Evolutionary conservation across 1,140 invertebrate species (phyloP).

Genomic region (Liolophura sinensis): DNA sequence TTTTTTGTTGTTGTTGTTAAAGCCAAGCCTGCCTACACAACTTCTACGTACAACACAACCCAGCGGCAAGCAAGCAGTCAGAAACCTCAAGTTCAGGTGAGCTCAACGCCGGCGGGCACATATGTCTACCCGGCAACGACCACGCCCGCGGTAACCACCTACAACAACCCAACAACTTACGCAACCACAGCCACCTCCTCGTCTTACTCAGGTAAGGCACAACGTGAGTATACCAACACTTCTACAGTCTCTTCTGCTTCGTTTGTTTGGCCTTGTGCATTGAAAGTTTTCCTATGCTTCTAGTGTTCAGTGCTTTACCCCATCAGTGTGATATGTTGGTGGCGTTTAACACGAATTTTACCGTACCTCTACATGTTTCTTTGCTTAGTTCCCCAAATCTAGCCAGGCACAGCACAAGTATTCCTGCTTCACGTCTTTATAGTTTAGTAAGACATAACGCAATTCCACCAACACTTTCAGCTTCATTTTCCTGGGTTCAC

Average conservation of each 20-base stretch:
- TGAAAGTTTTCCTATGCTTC: background rate
- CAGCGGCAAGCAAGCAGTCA: slow-evolving; percentile 37
- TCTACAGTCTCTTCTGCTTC: background rate
- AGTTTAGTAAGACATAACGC: no score
- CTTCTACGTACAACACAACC: slow-evolving; percentile 60
- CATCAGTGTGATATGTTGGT: no score
- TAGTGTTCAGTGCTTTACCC: no score
- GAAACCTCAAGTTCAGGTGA: slow-evolving; percentile 49
- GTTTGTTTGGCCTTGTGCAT: background rate
- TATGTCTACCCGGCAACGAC: slow-evolving; percentile 48
- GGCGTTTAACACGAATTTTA: no score
- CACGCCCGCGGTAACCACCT: slow-evolving; percentile 24
- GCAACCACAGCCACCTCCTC: slow-evolving; percentile 32
- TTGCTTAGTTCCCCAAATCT: no score
- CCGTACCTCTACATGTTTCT: no score
- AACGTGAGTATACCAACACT: background rate
- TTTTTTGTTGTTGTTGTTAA: slow-evolving; percentile 39
- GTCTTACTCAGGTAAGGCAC: slow-evolving; percentile 33
- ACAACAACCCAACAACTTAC: slow-evolving; percentile 36
- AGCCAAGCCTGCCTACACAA: slow-evolving; percentile 59
- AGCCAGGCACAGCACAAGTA: no score
- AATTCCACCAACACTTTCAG: no score
- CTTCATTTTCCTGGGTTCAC: no score
- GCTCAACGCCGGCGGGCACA: slow-evolving; percentile 32
- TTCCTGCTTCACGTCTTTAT: no score